phyloP scores from a whole-genome alignment of 2,888 invertebrate genomes.

The Muschampia plurimacula region DNA sequence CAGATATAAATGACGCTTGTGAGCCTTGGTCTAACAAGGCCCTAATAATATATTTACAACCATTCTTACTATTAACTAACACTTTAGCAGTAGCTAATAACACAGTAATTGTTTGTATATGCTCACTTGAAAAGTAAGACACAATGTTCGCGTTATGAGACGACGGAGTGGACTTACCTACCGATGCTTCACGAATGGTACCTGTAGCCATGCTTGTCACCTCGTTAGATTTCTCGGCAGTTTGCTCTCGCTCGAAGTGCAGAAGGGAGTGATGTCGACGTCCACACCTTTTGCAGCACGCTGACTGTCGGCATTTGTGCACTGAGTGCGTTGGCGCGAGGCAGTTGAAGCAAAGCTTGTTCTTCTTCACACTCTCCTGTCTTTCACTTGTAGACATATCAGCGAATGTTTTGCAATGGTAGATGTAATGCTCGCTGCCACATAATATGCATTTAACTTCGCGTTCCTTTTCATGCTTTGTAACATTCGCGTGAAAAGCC shows the following conservation, averaged over 20 bases:
- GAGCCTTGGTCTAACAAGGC: conserved; percentile 41
- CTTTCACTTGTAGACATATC: conserved; percentile 26
- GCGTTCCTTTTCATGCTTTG: not conserved
- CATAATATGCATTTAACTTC: conserved; percentile 34
- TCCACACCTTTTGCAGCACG: conserved; percentile 42
- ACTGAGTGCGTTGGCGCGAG: conserved; percentile 33
- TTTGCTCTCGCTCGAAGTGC: conserved; percentile 31
- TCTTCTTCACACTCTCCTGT: conserved; percentile 36
- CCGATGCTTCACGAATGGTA: not conserved
- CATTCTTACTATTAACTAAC: conserved; percentile 25
- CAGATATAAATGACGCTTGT: conserved; percentile 28
- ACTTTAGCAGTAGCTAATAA: conserved; percentile 39
- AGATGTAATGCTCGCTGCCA: conserved; percentile 32
- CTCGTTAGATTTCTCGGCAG: not conserved
- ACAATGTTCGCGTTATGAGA: not conserved
- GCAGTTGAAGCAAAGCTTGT: conserved; percentile 42
- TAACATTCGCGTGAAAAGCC: conserved; percentile 27
- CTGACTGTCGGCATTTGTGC: conserved; percentile 35
- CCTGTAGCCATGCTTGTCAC: not conserved
- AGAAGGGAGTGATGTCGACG: conserved; percentile 44
- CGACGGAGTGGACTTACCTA: not conserved
- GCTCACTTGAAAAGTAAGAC: not conserved
- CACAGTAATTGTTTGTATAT: conserved; percentile 9
- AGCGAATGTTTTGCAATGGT: conserved; percentile 40
- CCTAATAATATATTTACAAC: conserved; percentile 35